Evolutionary conservation across 2,113 vertebrate genomes (phyloP), one percentile per base, ranked within the genome.

Genomic region (Rhinolophus sinicus): DNA sequence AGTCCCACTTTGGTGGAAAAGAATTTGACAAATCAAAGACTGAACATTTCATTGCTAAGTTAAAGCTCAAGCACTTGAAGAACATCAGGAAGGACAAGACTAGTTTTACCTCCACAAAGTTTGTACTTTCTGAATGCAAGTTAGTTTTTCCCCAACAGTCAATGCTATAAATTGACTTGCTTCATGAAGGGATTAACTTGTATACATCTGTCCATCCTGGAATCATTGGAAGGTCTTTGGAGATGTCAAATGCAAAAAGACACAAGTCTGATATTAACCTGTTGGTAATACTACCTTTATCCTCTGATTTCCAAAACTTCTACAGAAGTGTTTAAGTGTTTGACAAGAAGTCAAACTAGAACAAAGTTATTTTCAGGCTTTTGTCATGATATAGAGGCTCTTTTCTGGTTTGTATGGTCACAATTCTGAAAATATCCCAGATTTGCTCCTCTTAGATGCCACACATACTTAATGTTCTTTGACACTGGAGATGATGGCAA

Each of bases 21-120:
- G 28, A 89, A 78, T 86, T 78, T 88, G 77, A 72, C 13, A 88
- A 76, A 88, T 94, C 52, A 87, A 92, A 73, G 24, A 8, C 75
- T 44, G 40, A 5, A 69, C 35, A 78, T 56, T 83, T 67, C 16
- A 1, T 19, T 13, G 16, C 18, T 44, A 95, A 78, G 54, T 70
- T 84, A n/a, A 97, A 92, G 15, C 2, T 82, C 6, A 78, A 80
- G 21, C 19, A 56, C 22, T 40, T n/a, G 30, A 72, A 44, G 6
- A 44, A 33, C 1, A 64, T 90, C 47, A 94, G 28, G 44, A 50
- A 95, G 18, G 26, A 54, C 30, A 82, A 84, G 38, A 54, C 8
- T 64, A 72, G 10, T 2, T 47, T 64, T 70, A 44, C 18, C 24
- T 75, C 21, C n/a, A 22, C n/a, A 60, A 33, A 56, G 4, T 56